These are phyloP conservation scores for Monomorium pharaonis DNA, from an alignment of 1,140 invertebrate genomes.

Conservation along the genomic window DNA sequence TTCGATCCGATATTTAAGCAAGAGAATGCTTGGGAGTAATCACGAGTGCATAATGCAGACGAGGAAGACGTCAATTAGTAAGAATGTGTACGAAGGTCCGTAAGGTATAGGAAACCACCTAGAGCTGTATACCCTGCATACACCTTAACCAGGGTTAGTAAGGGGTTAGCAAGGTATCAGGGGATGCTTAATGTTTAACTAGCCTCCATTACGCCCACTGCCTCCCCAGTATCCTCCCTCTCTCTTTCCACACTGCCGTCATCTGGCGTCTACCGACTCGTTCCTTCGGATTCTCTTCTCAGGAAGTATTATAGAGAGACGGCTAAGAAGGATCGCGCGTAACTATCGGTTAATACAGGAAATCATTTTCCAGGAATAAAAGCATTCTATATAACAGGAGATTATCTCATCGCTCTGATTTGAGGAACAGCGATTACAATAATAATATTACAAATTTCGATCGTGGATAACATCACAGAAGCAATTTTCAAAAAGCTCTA, in stretches of 20 bases:
- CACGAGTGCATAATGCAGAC: slow-evolving; percentile 79
- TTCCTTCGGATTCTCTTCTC: slow-evolving; percentile 68
- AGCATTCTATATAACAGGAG: not conserved
- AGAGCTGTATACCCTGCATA: slow-evolving; percentile 78
- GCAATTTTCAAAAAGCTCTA: not conserved
- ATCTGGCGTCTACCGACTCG: slow-evolving; percentile 74
- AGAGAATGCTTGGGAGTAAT: slow-evolving; percentile 74
- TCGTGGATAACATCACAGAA: not conserved
- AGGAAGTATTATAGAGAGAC: slow-evolving; percentile 77
- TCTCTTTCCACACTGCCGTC: slow-evolving; percentile 60
- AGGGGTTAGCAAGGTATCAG: slow-evolving; percentile 81
- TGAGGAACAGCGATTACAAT: not conserved
- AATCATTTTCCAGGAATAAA: slow-evolving; percentile 62
- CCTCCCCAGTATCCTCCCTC: slow-evolving; percentile 48
- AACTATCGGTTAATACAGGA: slow-evolving; percentile 68
- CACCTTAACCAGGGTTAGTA: slow-evolving; percentile 78
- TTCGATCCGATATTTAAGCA: slow-evolving; percentile 71
- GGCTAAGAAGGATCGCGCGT: slow-evolving; percentile 70
- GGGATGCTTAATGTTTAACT: slow-evolving; percentile 84
- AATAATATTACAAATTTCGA: not conserved
- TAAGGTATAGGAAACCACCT: slow-evolving; percentile 74
- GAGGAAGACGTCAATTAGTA: slow-evolving; percentile 82
- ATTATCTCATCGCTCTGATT: slow-evolving; percentile 18
- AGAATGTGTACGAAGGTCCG: slow-evolving; percentile 82
- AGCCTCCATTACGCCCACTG: slow-evolving; percentile 82